Percentiles rank a stretch among this genome's conserved stretches.
Conservation (phyloP, 1,140 invertebrate genomes). For the Drosophila miranda region DNA sequence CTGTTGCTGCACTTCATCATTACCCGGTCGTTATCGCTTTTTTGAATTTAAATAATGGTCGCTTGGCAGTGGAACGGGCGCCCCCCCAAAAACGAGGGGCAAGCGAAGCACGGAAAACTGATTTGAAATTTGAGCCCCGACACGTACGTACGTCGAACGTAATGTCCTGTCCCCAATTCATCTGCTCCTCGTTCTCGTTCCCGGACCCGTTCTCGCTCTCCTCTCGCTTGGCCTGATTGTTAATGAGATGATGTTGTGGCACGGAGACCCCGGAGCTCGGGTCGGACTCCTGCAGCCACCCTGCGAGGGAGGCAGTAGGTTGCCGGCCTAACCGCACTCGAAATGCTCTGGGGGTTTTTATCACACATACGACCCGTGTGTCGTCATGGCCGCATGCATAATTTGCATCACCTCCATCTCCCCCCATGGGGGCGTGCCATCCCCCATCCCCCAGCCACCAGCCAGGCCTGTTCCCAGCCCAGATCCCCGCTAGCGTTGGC, state of each 20-base stretch:
- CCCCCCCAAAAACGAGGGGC: background rate
- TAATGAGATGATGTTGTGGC: constrained; percentile 56
- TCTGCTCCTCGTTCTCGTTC: constrained; percentile 2
- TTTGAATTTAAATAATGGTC: constrained; percentile 73
- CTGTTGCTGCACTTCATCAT: constrained; percentile 64
- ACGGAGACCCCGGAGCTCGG: constrained; percentile 32
- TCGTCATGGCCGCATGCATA: constrained; percentile 60
- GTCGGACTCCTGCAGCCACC: constrained; percentile 4
- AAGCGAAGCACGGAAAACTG: constrained; percentile 25
- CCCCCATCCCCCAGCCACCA: no score
- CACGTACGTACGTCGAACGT: constrained; percentile 31
- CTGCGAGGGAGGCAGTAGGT: background rate
- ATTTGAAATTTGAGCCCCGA: constrained; percentile 66
- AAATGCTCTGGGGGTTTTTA: constrained; percentile 64
- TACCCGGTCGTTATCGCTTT: constrained; percentile 76
- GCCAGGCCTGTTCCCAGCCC: no score
- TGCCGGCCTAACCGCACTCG: constrained; percentile 34
- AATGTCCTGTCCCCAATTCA: constrained; percentile 30
- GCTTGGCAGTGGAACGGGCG: background rate
- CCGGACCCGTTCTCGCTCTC: background rate
- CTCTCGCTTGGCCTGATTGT: constrained; percentile 53
- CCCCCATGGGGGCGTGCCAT: background rate
- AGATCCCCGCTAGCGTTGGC: background rate
- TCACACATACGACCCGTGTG: constrained; percentile 70
- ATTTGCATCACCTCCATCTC: constrained; percentile 31